Evolutionary conservation across 2,888 invertebrate species (phyloP).

Genomic region (Parelbella ahira): DNA sequence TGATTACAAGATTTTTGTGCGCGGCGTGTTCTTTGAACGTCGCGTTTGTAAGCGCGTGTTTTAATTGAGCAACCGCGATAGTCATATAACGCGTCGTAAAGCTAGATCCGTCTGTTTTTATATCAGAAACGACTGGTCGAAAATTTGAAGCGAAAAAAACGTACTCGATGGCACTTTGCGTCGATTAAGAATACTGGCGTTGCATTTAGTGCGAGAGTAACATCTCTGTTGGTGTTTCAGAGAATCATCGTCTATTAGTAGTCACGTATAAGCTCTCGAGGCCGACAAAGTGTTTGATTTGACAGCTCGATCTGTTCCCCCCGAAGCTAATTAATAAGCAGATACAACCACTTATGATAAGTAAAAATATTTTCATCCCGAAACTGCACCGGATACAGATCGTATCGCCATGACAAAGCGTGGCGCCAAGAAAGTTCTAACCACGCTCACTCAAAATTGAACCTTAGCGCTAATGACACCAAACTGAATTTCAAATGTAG

Average conservation of each 20-base stretch:
- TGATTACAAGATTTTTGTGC: constrained; percentile 29
- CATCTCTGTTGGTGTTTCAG: constrained; percentile 39
- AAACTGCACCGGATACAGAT: constrained; percentile 79
- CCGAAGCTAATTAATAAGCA: constrained; percentile 78
- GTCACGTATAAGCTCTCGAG: constrained; percentile 38
- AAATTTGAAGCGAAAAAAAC: too few species aligned
- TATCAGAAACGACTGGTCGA: too few species aligned
- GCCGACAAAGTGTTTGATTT: constrained; percentile 76
- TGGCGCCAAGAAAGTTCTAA: constrained; percentile 63
- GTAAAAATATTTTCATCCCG: constrained; percentile 79
- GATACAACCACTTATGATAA: constrained; percentile 81
- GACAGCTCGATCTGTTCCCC: constrained; percentile 72
- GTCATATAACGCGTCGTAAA: constrained; percentile 1
- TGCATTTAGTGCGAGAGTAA: constrained; percentile 13
- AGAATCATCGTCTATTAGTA: constrained; percentile 70
- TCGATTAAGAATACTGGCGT: too few species aligned
- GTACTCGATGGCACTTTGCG: too few species aligned
- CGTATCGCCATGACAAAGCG: constrained; percentile 77
- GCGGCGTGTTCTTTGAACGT: not conserved
- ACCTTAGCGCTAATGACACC: constrained; percentile 27
- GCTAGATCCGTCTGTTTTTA: constrained; percentile 3
- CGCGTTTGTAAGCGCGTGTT: too few species aligned
- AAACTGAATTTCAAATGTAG: constrained; percentile 32
- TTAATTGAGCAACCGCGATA: constrained; percentile 1
- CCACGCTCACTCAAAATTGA: constrained; percentile 27